These are phyloP conservation scores for Diacarnus erythraeanus DNA, from an alignment of 37 sponge, comb jelly and placozoan genomes.

Conservation along the genomic window DNA sequence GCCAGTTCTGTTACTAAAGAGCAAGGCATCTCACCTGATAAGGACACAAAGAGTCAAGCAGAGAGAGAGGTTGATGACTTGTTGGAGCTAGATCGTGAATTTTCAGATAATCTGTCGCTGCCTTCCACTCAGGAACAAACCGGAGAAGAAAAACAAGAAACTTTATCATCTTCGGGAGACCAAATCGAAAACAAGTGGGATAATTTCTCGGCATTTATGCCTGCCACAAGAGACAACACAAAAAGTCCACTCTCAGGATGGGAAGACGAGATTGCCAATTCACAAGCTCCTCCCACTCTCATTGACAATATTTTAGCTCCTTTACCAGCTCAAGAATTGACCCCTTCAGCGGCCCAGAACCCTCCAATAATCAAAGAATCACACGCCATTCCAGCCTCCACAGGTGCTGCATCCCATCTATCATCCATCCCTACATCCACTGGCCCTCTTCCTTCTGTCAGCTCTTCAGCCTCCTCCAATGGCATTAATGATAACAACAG, in stretches of 20 bases:
- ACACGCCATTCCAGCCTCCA: neutral
- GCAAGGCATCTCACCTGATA: neutral
- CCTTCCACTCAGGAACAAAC: neutral
- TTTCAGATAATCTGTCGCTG: neutral
- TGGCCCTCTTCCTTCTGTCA: neutral
- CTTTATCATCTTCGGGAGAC: neutral
- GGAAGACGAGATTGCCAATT: constrained; percentile 57
- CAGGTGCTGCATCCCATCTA: too few species aligned
- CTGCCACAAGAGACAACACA: neutral
- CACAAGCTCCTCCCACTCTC: neutral
- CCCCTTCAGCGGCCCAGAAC: neutral
- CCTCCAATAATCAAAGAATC: neutral
- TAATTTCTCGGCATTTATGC: constrained; percentile 55
- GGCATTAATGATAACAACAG: neutral
- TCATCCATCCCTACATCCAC: neutral
- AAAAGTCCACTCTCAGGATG: constrained; percentile 26
- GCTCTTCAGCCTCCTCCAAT: neutral
- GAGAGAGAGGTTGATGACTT: neutral
- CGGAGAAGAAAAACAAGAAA: neutral
- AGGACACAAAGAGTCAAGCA: neutral
- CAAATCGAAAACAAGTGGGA: constrained; percentile 43
- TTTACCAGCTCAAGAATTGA: neutral
- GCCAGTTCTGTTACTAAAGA: neutral
- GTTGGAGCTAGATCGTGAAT: neutral
- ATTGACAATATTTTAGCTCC: neutral